Evolutionary conservation across 2,797 vertebrate species (phyloP), one percentile per base, ranked within the genome.

Genomic region (Semotilus atromaculatus): DNA sequence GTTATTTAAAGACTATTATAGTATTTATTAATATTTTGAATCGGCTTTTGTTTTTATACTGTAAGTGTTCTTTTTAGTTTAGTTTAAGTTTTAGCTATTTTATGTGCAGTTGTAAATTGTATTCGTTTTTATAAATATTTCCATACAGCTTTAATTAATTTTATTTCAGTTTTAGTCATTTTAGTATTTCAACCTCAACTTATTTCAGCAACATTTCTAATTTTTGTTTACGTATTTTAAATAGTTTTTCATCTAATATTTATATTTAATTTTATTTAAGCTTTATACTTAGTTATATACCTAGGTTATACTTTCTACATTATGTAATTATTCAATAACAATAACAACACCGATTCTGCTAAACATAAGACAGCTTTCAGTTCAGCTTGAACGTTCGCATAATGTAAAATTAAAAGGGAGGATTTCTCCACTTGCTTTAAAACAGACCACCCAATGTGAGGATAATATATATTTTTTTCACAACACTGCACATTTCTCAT

Each of bases 381-480:
- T 19, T 73, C n/a, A 23, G 45, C 21, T 14, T 45, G 13, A 45
- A 45, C 4, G 3, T 60, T 64, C 0, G 18, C 21, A 45, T 26
- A 2, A 74, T 13, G 55, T 26, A 19, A 64, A 81, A 38, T 36
- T n/a, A 38, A 26, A n/a, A 36, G 23, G 16, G 6, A 53, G 29
- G 29, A 60, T 10, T 31, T 73, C 23, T 58, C 66, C 38, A 55
- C 72, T 62, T 62, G 55, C 10, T 23, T 48, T 64, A 38, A 73
- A 80, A 70, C 14, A 29, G 67, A 29, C 31, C 83, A 58, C 67
- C 83, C 40, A 40, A 76, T 53, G 81, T 40, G 72, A 75, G 18
- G 68, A 80, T 85, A 85, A 80, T 53, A 51, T 34, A 62, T 80
- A n/a, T n/a, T n/a, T 73, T 80, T 79, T 80, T 51, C 55, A n/a